Evolutionary conservation across 2,113 vertebrate species (phyloP), one percentile per base, ranked within the genome.

Genomic region (Passer montanus): DNA sequence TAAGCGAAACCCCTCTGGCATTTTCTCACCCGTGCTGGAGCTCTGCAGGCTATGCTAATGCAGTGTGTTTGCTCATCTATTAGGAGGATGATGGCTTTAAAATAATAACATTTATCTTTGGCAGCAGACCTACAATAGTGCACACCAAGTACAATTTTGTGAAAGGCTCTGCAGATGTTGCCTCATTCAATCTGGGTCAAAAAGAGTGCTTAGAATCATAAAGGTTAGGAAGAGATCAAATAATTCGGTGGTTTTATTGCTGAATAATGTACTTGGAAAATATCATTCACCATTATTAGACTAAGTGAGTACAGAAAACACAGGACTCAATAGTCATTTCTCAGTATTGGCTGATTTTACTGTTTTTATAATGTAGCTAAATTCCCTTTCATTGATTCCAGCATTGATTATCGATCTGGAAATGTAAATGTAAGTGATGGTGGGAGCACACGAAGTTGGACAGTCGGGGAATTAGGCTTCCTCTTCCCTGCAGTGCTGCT

Each of bases 101-200:
- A 98, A 97, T 94, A 97, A 97, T 94, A 96, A 95, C 89, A 93
- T 96, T 96, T 97, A 88, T 95, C 93, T 97, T 96, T 97, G 96
- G 73, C 85, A 52, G 79, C 46, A 30, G 91, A 96, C 76, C 94
- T 97, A 92, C 93, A 91, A 60, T 95, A 92, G 86, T 88, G 83
- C 69, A 82, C 24, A 80, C 74, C 2, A 79, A 95, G 72, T 86
- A 90, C 82, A 96, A 81, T 97, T 96, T 97, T 96, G 95, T 93
- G 90, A 97, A 97, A 97, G 92, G 79, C 68, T 87, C 95, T 97
- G 87, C 94, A 98, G 92, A 97, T 97, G 95, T 94, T 96, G 93
- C 97, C 96, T 98, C 87, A 84, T 96, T 97, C 96, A 98, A 97
- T 97, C 67, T 97, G 66, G 86, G 60, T 89, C 94, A 96, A 95